Evolutionary conservation across 2,113 vertebrate species (phyloP).

Genomic region (Corythornis madagascariensis): DNA sequence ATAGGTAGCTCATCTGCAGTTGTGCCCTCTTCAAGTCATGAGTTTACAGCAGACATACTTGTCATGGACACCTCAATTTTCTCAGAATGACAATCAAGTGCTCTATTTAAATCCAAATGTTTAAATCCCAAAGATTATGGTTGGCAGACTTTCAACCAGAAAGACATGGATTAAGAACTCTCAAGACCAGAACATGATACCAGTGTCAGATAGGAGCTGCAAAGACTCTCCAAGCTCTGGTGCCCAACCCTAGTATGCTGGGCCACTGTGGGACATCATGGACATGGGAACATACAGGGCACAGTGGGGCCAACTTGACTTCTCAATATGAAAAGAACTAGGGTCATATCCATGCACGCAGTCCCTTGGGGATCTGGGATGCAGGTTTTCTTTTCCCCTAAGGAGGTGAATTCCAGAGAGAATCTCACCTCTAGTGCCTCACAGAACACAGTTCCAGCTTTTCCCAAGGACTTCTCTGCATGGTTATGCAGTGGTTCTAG

Average conservation of each 20-base stretch:
- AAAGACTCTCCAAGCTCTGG: not conserved
- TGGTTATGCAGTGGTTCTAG: not conserved
- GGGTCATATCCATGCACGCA: not conserved
- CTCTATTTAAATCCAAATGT: not conserved
- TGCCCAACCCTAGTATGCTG: not conserved
- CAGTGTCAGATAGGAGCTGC: not conserved
- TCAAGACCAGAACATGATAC: not conserved
- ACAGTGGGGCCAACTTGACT: not conserved
- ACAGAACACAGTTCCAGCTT: not conserved
- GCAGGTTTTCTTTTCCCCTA: not conserved
- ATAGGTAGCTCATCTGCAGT: not conserved
- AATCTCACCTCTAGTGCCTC: not conserved
- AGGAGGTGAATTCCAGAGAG: not conserved
- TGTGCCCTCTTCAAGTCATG: not conserved
- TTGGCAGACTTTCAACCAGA: not conserved
- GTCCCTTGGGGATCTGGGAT: not conserved
- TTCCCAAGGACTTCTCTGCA: not conserved
- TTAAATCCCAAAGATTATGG: not conserved
- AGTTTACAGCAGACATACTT: not conserved
- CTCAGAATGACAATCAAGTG: not conserved
- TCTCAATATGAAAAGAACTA: not conserved
- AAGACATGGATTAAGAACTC: not conserved
- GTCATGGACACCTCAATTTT: not conserved
- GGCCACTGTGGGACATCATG: fast-evolving
- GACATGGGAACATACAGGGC: not conserved